Evolutionary conservation across 2,888 invertebrate genomes (phyloP).

Genomic region (Digitonthophagus gazella): DNA sequence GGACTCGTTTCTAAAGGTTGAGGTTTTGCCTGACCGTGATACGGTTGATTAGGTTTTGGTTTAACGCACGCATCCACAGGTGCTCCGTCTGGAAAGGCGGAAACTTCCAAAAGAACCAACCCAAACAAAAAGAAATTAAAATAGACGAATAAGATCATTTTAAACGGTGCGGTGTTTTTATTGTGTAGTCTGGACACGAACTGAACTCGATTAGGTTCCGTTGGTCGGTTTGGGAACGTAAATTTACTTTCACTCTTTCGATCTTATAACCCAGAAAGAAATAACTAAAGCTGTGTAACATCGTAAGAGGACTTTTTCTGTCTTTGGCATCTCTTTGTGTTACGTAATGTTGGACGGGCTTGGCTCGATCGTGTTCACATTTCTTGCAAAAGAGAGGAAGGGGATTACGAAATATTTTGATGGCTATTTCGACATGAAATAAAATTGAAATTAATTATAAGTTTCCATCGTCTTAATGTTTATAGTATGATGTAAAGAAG

Average conservation of each 20-base stretch:
- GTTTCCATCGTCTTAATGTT: too few species aligned
- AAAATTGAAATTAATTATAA: too few species aligned
- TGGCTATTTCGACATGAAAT: too few species aligned
- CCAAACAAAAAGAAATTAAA: background rate
- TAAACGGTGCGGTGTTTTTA: background rate
- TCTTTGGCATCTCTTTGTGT: background rate
- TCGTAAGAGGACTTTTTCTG: background rate
- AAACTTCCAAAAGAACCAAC: conserved; percentile 16
- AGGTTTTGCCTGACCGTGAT: conserved; percentile 71
- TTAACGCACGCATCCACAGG: conserved; percentile 80
- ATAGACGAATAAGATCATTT: conserved; percentile 21
- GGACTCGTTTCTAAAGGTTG: conserved; percentile 65
- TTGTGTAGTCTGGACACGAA: background rate
- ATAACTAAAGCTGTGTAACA: background rate
- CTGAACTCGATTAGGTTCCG: background rate
- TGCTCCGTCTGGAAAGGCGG: conserved; percentile 75
- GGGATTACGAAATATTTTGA: background rate
- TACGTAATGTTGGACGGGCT: background rate
- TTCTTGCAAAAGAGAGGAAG: background rate
- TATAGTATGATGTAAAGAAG: too few species aligned
- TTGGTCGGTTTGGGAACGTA: background rate
- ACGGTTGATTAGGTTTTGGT: conserved; percentile 70
- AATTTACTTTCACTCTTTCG: background rate
- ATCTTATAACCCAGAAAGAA: background rate
- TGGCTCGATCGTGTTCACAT: background rate